These are phyloP conservation scores for Epinephelus lanceolatus DNA, from an alignment of 2,113 vertebrate species.

Conservation along the genomic window DNA sequence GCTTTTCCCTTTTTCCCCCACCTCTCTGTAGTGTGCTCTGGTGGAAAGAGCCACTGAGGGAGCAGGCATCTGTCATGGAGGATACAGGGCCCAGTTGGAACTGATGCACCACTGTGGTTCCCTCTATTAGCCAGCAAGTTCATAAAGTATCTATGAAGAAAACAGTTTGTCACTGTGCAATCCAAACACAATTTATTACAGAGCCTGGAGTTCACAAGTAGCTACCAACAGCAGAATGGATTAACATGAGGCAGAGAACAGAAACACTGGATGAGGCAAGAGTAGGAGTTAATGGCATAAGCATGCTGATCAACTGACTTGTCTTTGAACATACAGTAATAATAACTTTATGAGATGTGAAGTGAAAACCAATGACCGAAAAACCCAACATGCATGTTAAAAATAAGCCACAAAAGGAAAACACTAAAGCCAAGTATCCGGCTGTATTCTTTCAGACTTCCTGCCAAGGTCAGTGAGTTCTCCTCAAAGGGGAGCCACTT, in stretches of 20 bases:
- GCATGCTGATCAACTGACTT: conserved; percentile 18
- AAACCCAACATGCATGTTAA: conserved; percentile 40
- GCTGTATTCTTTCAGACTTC: conserved; percentile 65
- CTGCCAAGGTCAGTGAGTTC: conserved; percentile 75
- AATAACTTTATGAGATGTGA: conserved; percentile 36
- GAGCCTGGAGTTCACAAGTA: not conserved
- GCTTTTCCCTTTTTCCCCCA: conserved; percentile 22
- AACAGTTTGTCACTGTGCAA: conserved; percentile 42
- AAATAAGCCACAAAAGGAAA: conserved; percentile 60
- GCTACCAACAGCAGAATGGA: not conserved
- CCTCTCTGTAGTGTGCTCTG: conserved; percentile 36
- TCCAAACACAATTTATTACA: conserved; percentile 19
- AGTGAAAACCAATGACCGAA: conserved; percentile 40
- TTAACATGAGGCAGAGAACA: conserved; percentile 7
- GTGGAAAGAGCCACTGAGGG: conserved; percentile 41
- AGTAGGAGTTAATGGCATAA: not conserved
- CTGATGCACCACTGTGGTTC: conserved; percentile 32
- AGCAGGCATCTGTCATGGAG: conserved; percentile 53
- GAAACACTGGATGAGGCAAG: not conserved
- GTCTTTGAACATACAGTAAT: conserved; percentile 16
- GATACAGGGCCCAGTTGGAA: conserved; percentile 27
- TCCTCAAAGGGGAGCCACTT: conserved; percentile 74
- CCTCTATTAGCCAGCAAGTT: conserved; percentile 44
- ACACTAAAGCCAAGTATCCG: conserved; percentile 45
- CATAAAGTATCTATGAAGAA: conserved; percentile 49